Evolutionary conservation across 2,888 invertebrate genomes (phyloP).

Genomic region (Pandemis heparana): DNA sequence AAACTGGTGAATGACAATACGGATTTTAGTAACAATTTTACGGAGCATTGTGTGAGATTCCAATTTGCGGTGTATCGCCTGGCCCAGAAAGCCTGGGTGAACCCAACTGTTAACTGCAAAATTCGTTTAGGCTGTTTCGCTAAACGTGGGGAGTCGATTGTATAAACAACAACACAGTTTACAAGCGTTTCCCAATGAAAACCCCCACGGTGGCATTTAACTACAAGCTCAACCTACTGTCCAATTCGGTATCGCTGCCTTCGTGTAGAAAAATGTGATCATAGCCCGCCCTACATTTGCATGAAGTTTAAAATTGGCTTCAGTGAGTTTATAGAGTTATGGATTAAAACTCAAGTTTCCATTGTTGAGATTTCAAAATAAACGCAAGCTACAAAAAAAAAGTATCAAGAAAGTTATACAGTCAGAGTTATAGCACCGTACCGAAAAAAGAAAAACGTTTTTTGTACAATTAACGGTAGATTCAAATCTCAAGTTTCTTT

Average conservation of each 20-base stretch:
- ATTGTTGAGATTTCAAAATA: no score
- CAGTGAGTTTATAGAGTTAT: no score
- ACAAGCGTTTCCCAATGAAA: conserved; percentile 24
- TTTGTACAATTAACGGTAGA: no score
- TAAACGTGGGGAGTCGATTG: conserved; percentile 14
- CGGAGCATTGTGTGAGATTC: background rate
- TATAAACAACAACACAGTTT: conserved; percentile 19
- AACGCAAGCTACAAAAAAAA: no score
- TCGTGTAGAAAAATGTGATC: background rate
- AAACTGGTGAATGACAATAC: background rate
- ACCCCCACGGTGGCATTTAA: conserved; percentile 19
- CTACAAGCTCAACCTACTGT: conserved; percentile 11
- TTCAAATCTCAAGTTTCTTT: no score
- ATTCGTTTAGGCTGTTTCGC: conserved; percentile 12
- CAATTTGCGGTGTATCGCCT: background rate
- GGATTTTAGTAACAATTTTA: background rate
- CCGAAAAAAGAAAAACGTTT: no score
- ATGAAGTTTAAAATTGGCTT: background rate
- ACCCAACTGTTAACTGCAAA: background rate
- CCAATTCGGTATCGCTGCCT: conserved; percentile 10
- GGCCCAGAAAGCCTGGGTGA: background rate
- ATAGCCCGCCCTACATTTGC: background rate
- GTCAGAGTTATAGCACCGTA: no score
- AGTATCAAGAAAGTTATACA: no score
- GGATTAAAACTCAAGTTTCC: no score